Evolutionary conservation across 1,140 invertebrate species (phyloP), one percentile per base, ranked within the genome.

Genomic region (Bombyx mandarina): DNA sequence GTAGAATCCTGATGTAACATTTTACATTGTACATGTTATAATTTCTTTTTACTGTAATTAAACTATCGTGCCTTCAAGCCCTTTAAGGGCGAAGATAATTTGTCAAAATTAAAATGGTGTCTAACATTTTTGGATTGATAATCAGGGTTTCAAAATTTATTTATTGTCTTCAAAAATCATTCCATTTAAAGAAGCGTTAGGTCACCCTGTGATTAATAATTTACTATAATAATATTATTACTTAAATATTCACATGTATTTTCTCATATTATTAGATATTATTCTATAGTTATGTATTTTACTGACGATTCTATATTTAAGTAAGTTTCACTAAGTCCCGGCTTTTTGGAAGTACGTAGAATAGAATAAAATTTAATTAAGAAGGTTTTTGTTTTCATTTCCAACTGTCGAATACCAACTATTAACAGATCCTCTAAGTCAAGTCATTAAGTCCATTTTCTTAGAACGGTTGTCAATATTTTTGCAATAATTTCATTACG

Each of bases 341-440:
- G 60, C 74, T 80, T 77, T 76, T 68, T 82, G 81, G 68, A 82
- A 82, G 73, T 85, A 79, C 75, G 74, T 85, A 81, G 78, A 79
- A 75, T 84, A 82, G 77, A 75, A 78, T 65, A 72, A 67, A 66
- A 65, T 54, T 69, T 68, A 63, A 60, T 54, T 56, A 51, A 51
- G 50, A 9, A 35, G 10, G 26, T 51, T 22, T 51, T 22, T 50
- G 49, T 50, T 51, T 51, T 35, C 9, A 35, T 51, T 51, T 22
- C 26, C 26, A 35, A 35, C 26, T 35, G 26, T 5, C 26, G 26
- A 35, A 0, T 35, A 35, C 26, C 26, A 35, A 35, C 4, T 35
- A 35, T 35, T 35, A 35, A 35, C 26, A 35, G 26, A 35, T 35
- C 26, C 26, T 35, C 4, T 35, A 35, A 35, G 26, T 35, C 4